These are phyloP conservation scores for Spicauda simplicius DNA, from an alignment of 2,888 invertebrate genomes.

Conservation along the genomic window DNA sequence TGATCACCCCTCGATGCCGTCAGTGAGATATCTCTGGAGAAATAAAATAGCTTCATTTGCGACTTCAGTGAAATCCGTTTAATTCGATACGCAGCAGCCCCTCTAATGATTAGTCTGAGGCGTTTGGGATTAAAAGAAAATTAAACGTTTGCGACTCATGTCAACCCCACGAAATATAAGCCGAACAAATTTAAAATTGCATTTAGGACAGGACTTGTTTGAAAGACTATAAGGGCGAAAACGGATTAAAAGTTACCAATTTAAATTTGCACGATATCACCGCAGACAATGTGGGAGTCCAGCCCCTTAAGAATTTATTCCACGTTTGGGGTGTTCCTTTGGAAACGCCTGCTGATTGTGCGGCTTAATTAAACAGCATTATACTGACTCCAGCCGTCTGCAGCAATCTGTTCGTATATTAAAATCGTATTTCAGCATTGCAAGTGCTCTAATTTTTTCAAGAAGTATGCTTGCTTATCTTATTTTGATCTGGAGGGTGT, in stretches of 20 bases:
- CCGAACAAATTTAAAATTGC: conserved; percentile 41
- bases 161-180: conserved; percentile 66
- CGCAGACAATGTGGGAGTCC: conserved; percentile 65
- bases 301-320: conserved; percentile 77
- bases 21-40: conserved; percentile 67
- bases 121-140: conserved; percentile 83
- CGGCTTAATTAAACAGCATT: conserved; percentile 80
- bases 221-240: conserved; percentile 43
- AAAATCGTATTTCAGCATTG: conserved; percentile 32
- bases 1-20: conserved; percentile 51
- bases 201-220: conserved; percentile 41
- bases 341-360: conserved; percentile 79
- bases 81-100: conserved; percentile 80
- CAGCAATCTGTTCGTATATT: conserved; percentile 35
- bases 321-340: conserved; percentile 79
- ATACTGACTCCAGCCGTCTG: conserved; percentile 56
- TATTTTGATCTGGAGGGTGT: background rate
- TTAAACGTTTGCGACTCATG: conserved; percentile 77
- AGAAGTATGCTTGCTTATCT: background rate
- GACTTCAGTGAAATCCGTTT: conserved; percentile 82
- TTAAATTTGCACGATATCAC: conserved; percentile 54
- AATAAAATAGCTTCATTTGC: conserved; percentile 81
- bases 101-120: conserved; percentile 76
- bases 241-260: conserved; percentile 35
- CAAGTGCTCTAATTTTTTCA: conserved; percentile 17